A percentile compares a stretch with the other conserved stretches of the same genome.
Evolutionary conservation across 2,113 vertebrate species (phyloP).

Genomic region (Sakesphorus luctuosus): DNA sequence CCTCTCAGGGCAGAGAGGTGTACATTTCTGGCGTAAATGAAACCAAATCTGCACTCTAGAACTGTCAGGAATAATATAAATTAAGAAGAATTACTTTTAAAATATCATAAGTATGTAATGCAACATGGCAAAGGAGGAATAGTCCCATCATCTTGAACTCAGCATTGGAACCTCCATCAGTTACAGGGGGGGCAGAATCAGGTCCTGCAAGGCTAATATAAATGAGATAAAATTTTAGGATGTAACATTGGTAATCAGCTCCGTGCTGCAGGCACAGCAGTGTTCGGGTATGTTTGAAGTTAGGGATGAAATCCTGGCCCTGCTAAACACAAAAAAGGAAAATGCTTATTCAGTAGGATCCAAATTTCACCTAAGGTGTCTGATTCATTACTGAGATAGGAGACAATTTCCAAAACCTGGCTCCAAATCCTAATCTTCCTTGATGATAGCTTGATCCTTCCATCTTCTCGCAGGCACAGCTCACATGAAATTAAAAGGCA

Average conservation of each 20-base stretch:
- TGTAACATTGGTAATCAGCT: neutral
- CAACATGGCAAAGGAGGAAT: neutral
- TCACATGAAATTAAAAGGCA: slow-evolving; percentile 50
- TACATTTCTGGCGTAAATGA: slow-evolving; percentile 22
- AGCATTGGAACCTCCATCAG: neutral
- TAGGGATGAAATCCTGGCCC: slow-evolving; percentile 35
- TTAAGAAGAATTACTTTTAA: neutral
- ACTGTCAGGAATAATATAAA: neutral
- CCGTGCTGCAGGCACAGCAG: neutral
- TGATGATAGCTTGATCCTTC: slow-evolving; percentile 37
- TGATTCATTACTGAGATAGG: slow-evolving; percentile 62
- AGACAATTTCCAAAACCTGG: slow-evolving; percentile 47
- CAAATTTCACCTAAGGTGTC: slow-evolving; percentile 35
- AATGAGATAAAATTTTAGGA: neutral
- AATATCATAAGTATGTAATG: neutral
- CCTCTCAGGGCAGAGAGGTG: neutral
- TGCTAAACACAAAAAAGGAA: neutral
- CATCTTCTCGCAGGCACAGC: slow-evolving; percentile 14
- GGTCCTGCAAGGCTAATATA: neutral
- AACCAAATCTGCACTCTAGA: neutral
- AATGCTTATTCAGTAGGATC: slow-evolving; percentile 53
- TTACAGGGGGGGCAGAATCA: neutral
- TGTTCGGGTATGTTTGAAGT: neutral
- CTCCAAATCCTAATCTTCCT: slow-evolving; percentile 42
- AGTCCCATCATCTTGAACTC: neutral